Percentiles rank a stretch among this genome's conserved stretches.
Conservation (phyloP, 1,140 invertebrate genomes). For the Trypoxylus dichotomus region DNA sequence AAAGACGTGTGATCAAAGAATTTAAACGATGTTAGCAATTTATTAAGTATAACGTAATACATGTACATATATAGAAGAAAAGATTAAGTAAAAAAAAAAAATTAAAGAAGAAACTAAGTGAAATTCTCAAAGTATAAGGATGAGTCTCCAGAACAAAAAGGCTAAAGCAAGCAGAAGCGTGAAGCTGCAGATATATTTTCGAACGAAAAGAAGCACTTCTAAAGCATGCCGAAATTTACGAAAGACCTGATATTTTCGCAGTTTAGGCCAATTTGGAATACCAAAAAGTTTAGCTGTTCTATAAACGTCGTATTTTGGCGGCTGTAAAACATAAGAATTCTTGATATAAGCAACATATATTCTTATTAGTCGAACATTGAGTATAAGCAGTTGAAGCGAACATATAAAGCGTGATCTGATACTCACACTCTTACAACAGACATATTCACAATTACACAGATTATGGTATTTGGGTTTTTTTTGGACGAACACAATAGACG, state of each 20-base stretch:
- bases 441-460: conserved; percentile 33
- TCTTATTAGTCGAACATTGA: conserved; percentile 16
- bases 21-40: conserved; percentile 15
- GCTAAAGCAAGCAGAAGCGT: conserved; percentile 19
- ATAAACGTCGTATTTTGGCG: not conserved
- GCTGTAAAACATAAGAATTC: not conserved
- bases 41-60: not conserved
- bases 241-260: conserved; percentile 40
- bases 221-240: conserved; percentile 28
- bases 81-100: not conserved
- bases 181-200: conserved; percentile 21
- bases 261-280: not conserved
- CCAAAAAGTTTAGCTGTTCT: not conserved
- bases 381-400: not conserved
- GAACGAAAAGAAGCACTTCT: conserved; percentile 27
- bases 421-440: conserved; percentile 35
- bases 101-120: conserved; percentile 23
- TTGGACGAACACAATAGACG: conserved; percentile 29
- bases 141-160: conserved; percentile 41
- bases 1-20: too few species aligned
- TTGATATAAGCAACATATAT: conserved; percentile 11
- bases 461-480: conserved; percentile 1
- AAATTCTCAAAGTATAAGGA: conserved; percentile 37
- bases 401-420: conserved; percentile 31
- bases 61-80: conserved; percentile 20